phyloP scores from a whole-genome alignment of 2,113 vertebrate species.

The Vombatus ursinus region DNA sequence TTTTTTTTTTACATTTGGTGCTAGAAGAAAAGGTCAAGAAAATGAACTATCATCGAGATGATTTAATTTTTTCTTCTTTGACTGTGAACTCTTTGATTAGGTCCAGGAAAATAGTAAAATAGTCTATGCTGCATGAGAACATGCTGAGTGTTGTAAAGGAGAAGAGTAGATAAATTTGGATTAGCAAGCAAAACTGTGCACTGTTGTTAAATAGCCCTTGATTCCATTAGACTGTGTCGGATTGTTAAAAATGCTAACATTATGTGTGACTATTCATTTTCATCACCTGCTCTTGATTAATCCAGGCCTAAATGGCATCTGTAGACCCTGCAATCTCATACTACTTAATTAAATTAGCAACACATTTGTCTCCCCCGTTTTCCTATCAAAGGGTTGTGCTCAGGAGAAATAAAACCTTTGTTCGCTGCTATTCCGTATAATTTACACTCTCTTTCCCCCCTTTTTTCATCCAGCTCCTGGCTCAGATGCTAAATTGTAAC shows the following conservation, averaged over 20 bases:
- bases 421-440: slow-evolving; percentile 84
- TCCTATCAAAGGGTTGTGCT: slow-evolving; percentile 87
- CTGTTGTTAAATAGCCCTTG: slow-evolving; percentile 80
- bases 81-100: not conserved
- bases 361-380: slow-evolving; percentile 89
- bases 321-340: slow-evolving; percentile 85
- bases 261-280: slow-evolving; percentile 87
- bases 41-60: fast-evolving
- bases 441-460: slow-evolving; percentile 82
- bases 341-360: slow-evolving; percentile 91
- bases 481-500: slow-evolving; percentile 86
- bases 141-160: not conserved
- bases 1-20: too few relatives aligned
- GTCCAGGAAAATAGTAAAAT: not conserved
- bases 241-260: slow-evolving; percentile 84
- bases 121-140: not conserved
- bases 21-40: not conserved
- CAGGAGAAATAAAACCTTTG: slow-evolving; percentile 88
- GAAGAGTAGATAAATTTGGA: slow-evolving; percentile 77
- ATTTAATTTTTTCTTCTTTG: not conserved
- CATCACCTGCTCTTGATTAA: slow-evolving; percentile 88
- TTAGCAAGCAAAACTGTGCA: slow-evolving; percentile 79
- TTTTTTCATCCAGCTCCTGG: slow-evolving; percentile 82
- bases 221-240: slow-evolving; percentile 83
- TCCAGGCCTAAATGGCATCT: slow-evolving; percentile 85